These are phyloP conservation scores for Neodiprion virginianus DNA, from an alignment of 1,140 invertebrate species.

Conservation along the genomic window DNA sequence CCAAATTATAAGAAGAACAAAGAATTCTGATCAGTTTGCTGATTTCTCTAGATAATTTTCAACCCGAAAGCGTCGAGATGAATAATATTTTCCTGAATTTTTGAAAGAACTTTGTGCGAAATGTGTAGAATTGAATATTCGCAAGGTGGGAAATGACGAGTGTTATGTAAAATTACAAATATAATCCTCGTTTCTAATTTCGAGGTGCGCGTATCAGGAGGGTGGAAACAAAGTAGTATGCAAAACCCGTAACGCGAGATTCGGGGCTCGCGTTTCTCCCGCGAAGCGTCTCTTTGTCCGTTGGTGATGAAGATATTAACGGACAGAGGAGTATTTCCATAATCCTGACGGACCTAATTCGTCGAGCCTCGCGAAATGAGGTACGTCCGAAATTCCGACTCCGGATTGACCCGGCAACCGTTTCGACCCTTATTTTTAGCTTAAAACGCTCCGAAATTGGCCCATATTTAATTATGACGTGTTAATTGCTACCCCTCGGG, in stretches of 20 bases:
- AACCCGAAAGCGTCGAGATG: too few species aligned
- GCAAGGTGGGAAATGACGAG: not conserved
- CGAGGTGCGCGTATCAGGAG: not conserved
- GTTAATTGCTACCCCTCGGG: slow-evolving; percentile 10
- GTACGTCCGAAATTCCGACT: not conserved
- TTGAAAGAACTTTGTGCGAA: too few species aligned
- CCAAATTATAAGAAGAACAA: too few species aligned
- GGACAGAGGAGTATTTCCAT: not conserved
- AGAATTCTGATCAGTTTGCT: too few species aligned
- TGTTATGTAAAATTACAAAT: not conserved
- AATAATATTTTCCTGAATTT: too few species aligned
- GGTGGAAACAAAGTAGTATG: slow-evolving; percentile 5
- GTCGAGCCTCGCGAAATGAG: not conserved
- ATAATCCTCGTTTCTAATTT: not conserved
- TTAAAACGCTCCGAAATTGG: slow-evolving; percentile 11
- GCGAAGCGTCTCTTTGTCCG: slow-evolving; percentile 6
- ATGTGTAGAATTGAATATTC: too few species aligned
- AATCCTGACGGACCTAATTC: slow-evolving; percentile 9
- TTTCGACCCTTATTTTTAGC: slow-evolving; percentile 11
- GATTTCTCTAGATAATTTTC: too few species aligned
- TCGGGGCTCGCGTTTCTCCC: not conserved
- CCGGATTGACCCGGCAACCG: not conserved
- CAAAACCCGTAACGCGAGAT: not conserved
- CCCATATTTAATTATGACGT: slow-evolving; percentile 13
- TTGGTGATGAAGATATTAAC: slow-evolving; percentile 13